Percentiles rank a stretch among this genome's conserved stretches.
Conservation (phyloP, 2,797 vertebrate species). For the Sebastes ruberrimus region DNA sequence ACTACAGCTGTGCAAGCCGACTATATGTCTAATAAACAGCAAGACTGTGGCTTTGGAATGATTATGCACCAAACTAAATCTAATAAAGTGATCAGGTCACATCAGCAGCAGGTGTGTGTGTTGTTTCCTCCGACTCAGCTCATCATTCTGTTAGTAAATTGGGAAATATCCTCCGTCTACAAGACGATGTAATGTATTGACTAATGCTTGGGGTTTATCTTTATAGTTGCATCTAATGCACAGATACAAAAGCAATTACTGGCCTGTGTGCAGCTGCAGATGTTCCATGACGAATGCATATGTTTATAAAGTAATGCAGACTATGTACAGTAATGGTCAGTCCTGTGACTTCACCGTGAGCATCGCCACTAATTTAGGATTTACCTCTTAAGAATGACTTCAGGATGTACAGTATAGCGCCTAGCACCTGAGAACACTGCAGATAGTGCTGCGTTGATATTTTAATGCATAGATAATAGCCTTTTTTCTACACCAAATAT, state of each 20-base stretch:
- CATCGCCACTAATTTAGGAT: constrained; percentile 20
- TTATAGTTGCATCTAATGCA: neutral
- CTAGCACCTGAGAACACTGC: constrained; percentile 15
- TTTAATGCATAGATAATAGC: constrained; percentile 66
- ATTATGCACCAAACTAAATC: constrained; percentile 9
- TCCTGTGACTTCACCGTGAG: neutral
- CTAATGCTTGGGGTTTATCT: neutral
- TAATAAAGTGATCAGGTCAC: neutral
- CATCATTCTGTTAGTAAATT: neutral
- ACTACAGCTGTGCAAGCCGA: constrained; percentile 7
- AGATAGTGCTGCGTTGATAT: constrained; percentile 49
- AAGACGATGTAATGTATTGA: neutral
- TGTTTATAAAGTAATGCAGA: constrained; percentile 1
- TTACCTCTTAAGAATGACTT: constrained; percentile 37
- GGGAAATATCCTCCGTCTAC: neutral
- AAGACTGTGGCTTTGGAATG: neutral
- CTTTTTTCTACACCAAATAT: constrained; percentile 47
- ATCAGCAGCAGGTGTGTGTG: constrained; percentile 7
- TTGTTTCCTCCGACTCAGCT: neutral
- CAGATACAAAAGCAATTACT: neutral
- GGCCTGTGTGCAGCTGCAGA: neutral
- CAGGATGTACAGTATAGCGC: constrained; percentile 17
- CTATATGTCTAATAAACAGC: constrained; percentile 5
- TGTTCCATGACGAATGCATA: constrained; percentile 10
- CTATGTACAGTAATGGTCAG: neutral